A percentile compares a stretch with the other conserved stretches of the same genome.
Evolutionary conservation across 2,888 invertebrate species (phyloP).

Genomic region (Pherbina coryleti): DNA sequence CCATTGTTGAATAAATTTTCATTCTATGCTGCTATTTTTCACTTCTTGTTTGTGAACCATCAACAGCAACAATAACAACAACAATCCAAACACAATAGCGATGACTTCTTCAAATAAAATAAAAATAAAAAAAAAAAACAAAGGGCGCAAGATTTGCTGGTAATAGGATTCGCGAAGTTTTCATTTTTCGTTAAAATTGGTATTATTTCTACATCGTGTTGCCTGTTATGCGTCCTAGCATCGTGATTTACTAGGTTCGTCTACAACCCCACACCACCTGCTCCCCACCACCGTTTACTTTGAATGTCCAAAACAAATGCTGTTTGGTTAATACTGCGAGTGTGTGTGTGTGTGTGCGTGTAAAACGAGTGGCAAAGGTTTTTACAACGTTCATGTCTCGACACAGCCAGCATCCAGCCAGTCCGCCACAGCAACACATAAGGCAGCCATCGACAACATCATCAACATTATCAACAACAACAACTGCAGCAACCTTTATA

Average conservation of each 20-base stretch:
- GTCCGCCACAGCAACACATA: neutral
- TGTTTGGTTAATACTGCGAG: neutral
- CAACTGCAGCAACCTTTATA: neutral
- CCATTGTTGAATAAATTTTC: conserved; percentile 32
- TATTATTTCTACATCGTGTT: conserved; percentile 19
- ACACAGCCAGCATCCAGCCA: neutral
- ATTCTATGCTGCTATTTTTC: conserved; percentile 32
- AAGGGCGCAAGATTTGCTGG: conserved; percentile 10
- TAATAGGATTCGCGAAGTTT: conserved; percentile 34
- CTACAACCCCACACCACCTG: neutral
- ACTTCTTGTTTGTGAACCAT: conserved; percentile 9
- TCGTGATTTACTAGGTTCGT: neutral
- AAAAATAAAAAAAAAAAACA: conserved; percentile 11
- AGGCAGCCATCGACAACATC: conserved; percentile 31
- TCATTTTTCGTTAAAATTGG: conserved; percentile 35
- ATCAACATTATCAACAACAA: conserved; percentile 27
- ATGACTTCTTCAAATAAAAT: conserved; percentile 14
- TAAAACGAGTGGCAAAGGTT: neutral
- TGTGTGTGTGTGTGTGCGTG: neutral
- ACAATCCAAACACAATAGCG: conserved; percentile 11
- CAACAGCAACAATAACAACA: too few relatives aligned
- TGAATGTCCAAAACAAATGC: neutral
- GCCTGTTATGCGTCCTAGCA: neutral
- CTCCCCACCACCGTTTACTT: neutral
- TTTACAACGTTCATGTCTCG: neutral